phyloP scores from a whole-genome alignment of 2,888 invertebrate genomes.

The Alloscopus bannaensis region DNA sequence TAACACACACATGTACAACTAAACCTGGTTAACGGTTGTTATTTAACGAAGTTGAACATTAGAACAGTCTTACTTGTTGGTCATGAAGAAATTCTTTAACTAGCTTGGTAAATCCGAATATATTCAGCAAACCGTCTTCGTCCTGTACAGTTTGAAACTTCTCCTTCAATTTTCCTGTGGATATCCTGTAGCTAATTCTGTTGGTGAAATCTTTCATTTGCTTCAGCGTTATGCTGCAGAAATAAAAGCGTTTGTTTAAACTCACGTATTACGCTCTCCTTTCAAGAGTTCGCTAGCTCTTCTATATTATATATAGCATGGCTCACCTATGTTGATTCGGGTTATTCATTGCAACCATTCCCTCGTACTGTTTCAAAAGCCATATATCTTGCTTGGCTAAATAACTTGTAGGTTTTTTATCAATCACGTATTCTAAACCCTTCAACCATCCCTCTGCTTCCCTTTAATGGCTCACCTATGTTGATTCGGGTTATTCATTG shows the following conservation, averaged over 20 bases:
- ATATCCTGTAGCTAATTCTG: conserved; percentile 57
- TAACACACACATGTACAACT: background rate
- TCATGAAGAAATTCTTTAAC: conserved; percentile 63
- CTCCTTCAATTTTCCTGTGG: conserved; percentile 59
- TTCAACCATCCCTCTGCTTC: conserved; percentile 64
- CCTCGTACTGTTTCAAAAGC: conserved; percentile 61
- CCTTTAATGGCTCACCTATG: conserved; percentile 30
- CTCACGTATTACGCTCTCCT: too few species aligned
- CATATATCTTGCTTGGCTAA: conserved; percentile 56
- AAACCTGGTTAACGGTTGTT: background rate
- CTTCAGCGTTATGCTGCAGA: conserved; percentile 52
- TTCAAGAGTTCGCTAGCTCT: too few species aligned
- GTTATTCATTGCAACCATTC: conserved; percentile 2
- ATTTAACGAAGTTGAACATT: background rate
- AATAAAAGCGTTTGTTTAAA: too few species aligned
- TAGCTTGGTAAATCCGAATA: conserved; percentile 34
- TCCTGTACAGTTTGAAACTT: conserved; percentile 46
- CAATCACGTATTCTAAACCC: conserved; percentile 56
- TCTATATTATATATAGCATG: background rate
- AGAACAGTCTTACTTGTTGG: conserved; percentile 51
- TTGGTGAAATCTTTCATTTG: conserved; percentile 65
- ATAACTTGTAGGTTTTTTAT: conserved; percentile 56
- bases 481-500: conserved; percentile 14
- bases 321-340: conserved; percentile 24
- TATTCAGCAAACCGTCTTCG: conserved; percentile 24